phyloP scores from a whole-genome alignment of 2,888 invertebrate genomes.

The Drosophila meridiana region DNA sequence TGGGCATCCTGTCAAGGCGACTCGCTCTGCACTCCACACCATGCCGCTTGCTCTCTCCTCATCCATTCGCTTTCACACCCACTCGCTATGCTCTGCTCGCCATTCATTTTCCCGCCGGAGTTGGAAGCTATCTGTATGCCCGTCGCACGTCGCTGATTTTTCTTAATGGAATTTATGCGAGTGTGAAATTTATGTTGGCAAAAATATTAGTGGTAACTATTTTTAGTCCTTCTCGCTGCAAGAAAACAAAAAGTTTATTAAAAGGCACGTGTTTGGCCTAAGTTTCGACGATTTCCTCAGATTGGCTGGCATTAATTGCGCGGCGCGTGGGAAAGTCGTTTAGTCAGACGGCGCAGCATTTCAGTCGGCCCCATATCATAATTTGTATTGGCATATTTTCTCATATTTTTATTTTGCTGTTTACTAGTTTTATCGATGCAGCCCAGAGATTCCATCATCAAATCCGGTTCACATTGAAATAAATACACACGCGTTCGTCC shows the following conservation, averaged over 20 bases:
- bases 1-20: constrained; percentile 61
- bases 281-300: not conserved
- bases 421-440: constrained; percentile 12
- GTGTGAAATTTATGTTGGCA: constrained; percentile 78
- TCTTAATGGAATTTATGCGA: constrained; percentile 82
- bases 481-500: constrained; percentile 5
- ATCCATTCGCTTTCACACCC: not conserved
- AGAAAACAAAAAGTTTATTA: constrained; percentile 21
- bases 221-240: constrained; percentile 47
- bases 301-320: constrained; percentile 49
- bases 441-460: constrained; percentile 22
- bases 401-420: constrained; percentile 16
- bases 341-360: constrained; percentile 23
- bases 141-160: constrained; percentile 78
- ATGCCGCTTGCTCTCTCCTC: too few species aligned
- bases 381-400: constrained; percentile 37
- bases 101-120: not conserved
- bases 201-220: constrained; percentile 64
- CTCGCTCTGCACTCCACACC: not conserved
- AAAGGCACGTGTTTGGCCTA: constrained; percentile 50
- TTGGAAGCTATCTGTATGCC: constrained; percentile 60
- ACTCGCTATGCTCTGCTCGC: not conserved
- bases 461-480: constrained; percentile 10
- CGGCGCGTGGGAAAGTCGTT: constrained; percentile 49
- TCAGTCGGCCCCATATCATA: constrained; percentile 15